Evolutionary conservation across 2,113 vertebrate genomes (phyloP), one percentile per base, ranked within the genome.

Genomic region (Pheucticus melanocephalus): DNA sequence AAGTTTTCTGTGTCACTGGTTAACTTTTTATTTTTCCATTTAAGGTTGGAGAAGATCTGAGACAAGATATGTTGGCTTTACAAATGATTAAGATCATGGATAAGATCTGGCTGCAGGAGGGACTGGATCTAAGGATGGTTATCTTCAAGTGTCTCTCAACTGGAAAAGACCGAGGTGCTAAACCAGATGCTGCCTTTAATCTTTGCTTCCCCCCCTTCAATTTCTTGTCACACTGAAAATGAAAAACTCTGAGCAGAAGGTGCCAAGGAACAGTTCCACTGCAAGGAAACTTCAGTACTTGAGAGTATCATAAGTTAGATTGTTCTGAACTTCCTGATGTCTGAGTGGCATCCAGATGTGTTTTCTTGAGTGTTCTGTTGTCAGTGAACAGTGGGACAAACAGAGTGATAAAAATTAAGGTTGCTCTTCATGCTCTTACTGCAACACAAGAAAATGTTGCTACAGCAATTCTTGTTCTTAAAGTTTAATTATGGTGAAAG

Each of bases 1-100:
- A 89, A 92, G 77, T 24, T 10, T 64, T 22, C 61, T 80, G 37
- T 53, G 51, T 86, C 65, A 88, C 50, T n/a, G 20, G 9, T 20
- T 63, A 81, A 78, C 37, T 33, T 48, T 10, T 11, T 45, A 4
- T 76, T 53, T 87, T 96, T 89, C 86, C 15, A 63, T 93, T 96
- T 63, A 92, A 99, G 99, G 99, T 99, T 73, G 99, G 99, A 75
- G 99, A 99, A 95, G 99, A 99, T 97, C 97, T 99, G 93, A 98
- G 99, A 47, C 99, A 99, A 97, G 99, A 99, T 97, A 99, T 99
- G 99, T 93, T 99, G 95, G 99, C 99, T 57, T 98, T 99, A 54
- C 99, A 99, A 97, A 99, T 99, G 99, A 99, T 99, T 97, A 99
- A 99, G 81, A 99, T 99, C 72, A 99, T 99, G 99, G 99, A 99